phyloP scores from a whole-genome alignment of 2,797 vertebrate genomes.

The Melanotaenia nigrans region DNA sequence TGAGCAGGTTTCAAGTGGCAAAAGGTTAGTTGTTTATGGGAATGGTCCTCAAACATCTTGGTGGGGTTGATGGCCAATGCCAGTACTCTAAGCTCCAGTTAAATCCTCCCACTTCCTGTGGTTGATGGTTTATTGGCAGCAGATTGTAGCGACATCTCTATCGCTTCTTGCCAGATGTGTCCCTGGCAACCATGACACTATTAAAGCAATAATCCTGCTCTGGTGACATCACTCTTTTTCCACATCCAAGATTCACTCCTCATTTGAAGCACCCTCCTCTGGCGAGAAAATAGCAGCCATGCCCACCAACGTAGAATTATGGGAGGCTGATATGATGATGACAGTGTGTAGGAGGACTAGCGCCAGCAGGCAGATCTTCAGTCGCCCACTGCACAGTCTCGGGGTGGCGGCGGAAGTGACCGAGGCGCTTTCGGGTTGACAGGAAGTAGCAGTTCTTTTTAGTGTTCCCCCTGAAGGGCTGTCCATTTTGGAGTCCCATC shows the following conservation, averaged over 20 bases:
- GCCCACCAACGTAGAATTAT: constrained; percentile 74
- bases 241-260: constrained; percentile 73
- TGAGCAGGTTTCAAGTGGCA: constrained; percentile 77
- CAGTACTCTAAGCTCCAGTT: constrained; percentile 65
- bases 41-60: constrained; percentile 47
- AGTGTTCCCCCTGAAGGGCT: constrained; percentile 74
- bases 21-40: constrained; percentile 70
- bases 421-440: constrained; percentile 73
- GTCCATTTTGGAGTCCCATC: constrained; percentile 77
- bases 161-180: constrained; percentile 60
- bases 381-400: constrained; percentile 78
- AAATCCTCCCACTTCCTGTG: constrained; percentile 65
- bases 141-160: constrained; percentile 60
- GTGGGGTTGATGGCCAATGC: constrained; percentile 53
- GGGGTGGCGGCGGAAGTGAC: constrained; percentile 69
- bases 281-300: constrained; percentile 73
- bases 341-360: constrained; percentile 82
- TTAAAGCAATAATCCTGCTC: constrained; percentile 55
- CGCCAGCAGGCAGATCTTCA: constrained; percentile 82
- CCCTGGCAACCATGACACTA: constrained; percentile 58
- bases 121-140: constrained; percentile 54
- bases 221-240: constrained; percentile 40
- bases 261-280: constrained; percentile 79
- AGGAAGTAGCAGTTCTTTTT: constrained; percentile 80
- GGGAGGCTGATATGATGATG: constrained; percentile 79